phyloP scores from a whole-genome alignment of 2,888 invertebrate species.

The Megamerina dolium region DNA sequence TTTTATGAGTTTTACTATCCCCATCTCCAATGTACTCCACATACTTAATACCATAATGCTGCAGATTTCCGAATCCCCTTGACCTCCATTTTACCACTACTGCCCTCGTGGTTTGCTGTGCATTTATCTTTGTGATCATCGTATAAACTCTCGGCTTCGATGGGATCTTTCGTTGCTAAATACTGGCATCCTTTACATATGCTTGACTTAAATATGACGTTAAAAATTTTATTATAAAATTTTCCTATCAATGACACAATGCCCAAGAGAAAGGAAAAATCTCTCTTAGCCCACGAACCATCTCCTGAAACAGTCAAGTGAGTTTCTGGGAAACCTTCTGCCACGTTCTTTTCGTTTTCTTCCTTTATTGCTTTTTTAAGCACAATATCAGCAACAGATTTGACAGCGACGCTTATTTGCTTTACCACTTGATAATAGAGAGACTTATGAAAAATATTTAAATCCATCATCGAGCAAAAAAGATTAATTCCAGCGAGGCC shows the following conservation, averaged over 20 bases:
- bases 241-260: background rate
- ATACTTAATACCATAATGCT: background rate
- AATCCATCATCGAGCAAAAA: conserved; percentile 1
- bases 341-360: background rate
- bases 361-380: background rate
- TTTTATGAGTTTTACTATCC: conserved; percentile 1
- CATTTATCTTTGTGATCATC: background rate
- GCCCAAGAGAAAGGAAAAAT: background rate
- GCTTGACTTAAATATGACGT: background rate
- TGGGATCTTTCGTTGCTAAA: background rate
- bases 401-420: no score
- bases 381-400: no score
- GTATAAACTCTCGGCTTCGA: conserved; percentile 2
- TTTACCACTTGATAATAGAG: no score
- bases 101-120: background rate
- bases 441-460: no score
- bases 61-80: no score
- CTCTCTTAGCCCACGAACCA: conserved; percentile 1
- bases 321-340: background rate
- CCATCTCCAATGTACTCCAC: conserved; percentile 9
- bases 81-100: no score
- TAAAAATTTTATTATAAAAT: background rate
- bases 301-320: conserved; percentile 1
- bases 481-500: background rate
- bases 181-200: background rate